Conservation (phyloP, 1,140 invertebrate species). For the Manduca sexta region DNA sequence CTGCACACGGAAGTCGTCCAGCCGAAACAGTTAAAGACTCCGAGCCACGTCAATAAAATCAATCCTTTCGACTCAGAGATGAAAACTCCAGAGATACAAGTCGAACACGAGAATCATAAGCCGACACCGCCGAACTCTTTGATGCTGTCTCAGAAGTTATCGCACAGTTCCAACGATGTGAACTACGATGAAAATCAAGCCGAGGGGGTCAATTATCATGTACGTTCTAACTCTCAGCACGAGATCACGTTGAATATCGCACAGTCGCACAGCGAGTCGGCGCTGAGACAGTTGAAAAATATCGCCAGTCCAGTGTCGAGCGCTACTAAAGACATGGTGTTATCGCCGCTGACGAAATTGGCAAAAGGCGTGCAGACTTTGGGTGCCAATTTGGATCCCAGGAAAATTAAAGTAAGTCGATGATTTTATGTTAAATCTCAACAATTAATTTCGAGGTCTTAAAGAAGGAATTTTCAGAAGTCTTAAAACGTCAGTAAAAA, state of each 20-base stretch:
- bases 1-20: slow-evolving; percentile 61
- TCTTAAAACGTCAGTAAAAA: too few species aligned
- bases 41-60: slow-evolving; percentile 59
- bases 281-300: slow-evolving; percentile 79
- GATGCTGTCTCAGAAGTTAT: slow-evolving; percentile 76
- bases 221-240: slow-evolving; percentile 78
- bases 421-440: background rate
- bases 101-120: slow-evolving; percentile 70
- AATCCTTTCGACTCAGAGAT: slow-evolving; percentile 69
- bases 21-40: slow-evolving; percentile 42
- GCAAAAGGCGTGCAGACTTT: slow-evolving; percentile 89
- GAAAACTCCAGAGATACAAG: slow-evolving; percentile 58
- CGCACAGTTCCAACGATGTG: slow-evolving; percentile 81
- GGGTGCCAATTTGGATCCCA: slow-evolving; percentile 87
- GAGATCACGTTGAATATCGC: slow-evolving; percentile 79
- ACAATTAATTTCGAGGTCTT: background rate
- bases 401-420: slow-evolving; percentile 77
- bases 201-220: slow-evolving; percentile 59
- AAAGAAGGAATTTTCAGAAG: too few species aligned
- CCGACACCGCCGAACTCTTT: slow-evolving; percentile 70
- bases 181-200: slow-evolving; percentile 44
- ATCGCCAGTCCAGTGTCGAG: slow-evolving; percentile 79
- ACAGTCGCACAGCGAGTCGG: slow-evolving; percentile 85
- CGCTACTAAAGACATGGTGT: slow-evolving; percentile 79
- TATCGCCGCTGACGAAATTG: slow-evolving; percentile 85